Conservation (phyloP, 2,113 vertebrate genomes). For the Ondatra zibethicus region DNA sequence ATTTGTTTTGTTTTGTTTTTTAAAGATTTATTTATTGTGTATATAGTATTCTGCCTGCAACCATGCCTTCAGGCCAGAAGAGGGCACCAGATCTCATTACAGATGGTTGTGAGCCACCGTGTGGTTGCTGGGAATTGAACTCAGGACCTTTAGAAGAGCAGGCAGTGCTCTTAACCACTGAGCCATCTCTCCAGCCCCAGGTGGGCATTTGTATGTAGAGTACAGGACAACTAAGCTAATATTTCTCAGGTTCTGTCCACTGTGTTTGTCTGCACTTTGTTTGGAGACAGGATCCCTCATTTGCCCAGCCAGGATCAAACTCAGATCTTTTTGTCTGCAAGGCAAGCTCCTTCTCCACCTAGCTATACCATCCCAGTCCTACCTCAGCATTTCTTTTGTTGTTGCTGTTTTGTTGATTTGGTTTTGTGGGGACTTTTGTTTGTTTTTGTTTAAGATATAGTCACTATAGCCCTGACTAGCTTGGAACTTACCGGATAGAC, state of each 20-base stretch:
- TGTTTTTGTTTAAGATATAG: not conserved
- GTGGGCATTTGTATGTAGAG: not conserved
- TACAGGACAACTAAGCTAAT: not conserved
- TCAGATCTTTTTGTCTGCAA: not conserved
- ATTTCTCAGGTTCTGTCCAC: not conserved
- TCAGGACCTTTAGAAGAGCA: no score
- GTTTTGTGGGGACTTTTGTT: not conserved
- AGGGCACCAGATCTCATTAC: no score
- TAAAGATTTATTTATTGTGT: no score
- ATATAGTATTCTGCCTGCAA: no score
- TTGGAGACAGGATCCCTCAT: not conserved
- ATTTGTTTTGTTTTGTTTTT: no score
- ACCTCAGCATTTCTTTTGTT: not conserved
- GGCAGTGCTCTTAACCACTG: no score
- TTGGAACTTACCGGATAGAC: not conserved
- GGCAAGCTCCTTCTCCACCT: no score
- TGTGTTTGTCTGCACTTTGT: not conserved
- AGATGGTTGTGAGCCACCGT: no score
- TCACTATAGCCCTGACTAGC: not conserved
- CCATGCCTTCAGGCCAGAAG: no score
- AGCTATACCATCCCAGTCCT: not conserved
- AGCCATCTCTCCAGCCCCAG: no score
- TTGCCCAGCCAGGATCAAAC: not conserved
- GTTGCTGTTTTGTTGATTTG: not conserved
- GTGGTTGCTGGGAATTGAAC: no score